Evolutionary conservation across 2,797 vertebrate genomes (phyloP).

Genomic region (Clamator glandarius): DNA sequence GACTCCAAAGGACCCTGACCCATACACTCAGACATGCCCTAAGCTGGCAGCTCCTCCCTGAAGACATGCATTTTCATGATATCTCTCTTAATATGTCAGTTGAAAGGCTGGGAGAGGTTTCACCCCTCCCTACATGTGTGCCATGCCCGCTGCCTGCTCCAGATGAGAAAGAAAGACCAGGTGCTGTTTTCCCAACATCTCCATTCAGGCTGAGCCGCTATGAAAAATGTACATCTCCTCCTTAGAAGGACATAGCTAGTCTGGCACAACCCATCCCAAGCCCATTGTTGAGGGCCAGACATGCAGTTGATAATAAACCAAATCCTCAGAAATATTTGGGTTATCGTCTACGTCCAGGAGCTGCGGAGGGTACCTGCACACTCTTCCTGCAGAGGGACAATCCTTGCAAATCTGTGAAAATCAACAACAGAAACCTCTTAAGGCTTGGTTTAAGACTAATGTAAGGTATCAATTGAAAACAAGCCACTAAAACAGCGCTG

Average conservation of each 20-base stretch:
- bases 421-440: not conserved
- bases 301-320: not conserved
- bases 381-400: not conserved
- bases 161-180: not conserved
- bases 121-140: not conserved
- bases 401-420: not conserved
- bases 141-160: not conserved
- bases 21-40: fast-evolving
- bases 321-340: not conserved
- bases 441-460: not conserved
- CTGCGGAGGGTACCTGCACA: not conserved
- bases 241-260: not conserved
- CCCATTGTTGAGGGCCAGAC: not conserved
- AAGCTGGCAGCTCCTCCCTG: not conserved
- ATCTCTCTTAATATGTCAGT: not conserved
- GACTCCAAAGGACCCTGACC: not conserved
- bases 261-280: not conserved
- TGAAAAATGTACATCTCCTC: not conserved
- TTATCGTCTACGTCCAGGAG: not conserved
- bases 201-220: not conserved
- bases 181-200: not conserved
- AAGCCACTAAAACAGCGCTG: not conserved
- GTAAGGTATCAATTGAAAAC: not conserved
- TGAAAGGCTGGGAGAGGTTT: not conserved
- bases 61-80: not conserved